Conservation (phyloP, 2,797 vertebrate species). For the Tadarida brasiliensis region DNA sequence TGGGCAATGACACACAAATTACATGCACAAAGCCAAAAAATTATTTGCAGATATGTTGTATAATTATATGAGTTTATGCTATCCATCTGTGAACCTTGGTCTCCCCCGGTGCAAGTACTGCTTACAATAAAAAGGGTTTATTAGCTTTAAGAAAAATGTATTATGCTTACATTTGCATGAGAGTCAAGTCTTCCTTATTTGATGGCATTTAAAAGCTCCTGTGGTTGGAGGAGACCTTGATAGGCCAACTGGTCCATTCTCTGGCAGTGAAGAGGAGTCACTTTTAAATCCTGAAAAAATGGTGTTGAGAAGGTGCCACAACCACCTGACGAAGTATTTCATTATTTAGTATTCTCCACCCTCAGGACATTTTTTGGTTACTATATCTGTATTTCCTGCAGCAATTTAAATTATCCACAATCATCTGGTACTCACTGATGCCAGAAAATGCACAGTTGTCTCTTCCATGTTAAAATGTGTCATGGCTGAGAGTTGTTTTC, state of each 20-base stretch:
- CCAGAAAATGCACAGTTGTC: neutral
- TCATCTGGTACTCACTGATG: neutral
- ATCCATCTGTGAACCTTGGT: constrained; percentile 82
- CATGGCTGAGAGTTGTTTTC: neutral
- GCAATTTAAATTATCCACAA: neutral
- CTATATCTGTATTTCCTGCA: constrained; percentile 34
- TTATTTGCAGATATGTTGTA: constrained; percentile 83
- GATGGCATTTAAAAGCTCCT: constrained; percentile 37
- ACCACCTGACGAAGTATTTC: neutral
- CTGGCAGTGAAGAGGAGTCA: neutral
- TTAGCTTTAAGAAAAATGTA: constrained; percentile 77
- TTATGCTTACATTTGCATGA: constrained; percentile 68
- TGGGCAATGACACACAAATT: constrained; percentile 84
- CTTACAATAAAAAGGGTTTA: constrained; percentile 76
- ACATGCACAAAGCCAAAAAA: constrained; percentile 83
- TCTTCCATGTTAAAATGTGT: neutral
- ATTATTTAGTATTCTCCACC: constrained; percentile 46
- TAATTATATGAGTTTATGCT: constrained; percentile 82
- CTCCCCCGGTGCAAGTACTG: constrained; percentile 70
- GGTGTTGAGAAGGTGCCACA: neutral
- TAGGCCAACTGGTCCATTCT: neutral
- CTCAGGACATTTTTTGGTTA: constrained; percentile 35
- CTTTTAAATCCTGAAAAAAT: constrained; percentile 36
- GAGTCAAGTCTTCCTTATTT: constrained; percentile 49
- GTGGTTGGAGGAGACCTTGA: neutral